These are phyloP conservation scores for roundworm (Caenorhabditis elegans) DNA, from an alignment of 1,140 invertebrate genomes.

Conservation along the genomic window DNA sequence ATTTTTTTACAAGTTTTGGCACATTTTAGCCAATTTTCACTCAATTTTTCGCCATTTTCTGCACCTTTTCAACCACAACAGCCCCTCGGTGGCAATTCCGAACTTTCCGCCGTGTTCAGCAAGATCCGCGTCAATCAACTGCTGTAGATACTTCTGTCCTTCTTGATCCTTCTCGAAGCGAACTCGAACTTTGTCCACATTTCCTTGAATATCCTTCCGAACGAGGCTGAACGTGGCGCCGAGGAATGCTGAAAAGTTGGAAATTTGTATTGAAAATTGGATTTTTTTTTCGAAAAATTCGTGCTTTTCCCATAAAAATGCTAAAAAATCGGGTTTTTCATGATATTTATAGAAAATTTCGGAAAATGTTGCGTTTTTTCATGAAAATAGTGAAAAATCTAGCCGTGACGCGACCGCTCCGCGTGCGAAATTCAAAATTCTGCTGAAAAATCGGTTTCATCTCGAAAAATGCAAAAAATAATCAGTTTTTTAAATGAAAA, in stretches of 20 bases:
- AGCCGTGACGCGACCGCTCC: no score
- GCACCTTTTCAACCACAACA: constrained; percentile 50
- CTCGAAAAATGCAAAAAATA: no score
- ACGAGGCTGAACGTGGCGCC: constrained; percentile 48
- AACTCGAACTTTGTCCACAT: constrained; percentile 45
- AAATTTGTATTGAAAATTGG: neutral
- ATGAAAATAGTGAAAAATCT: no score
- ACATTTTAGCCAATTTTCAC: neutral
- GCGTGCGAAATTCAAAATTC: no score
- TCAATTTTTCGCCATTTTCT: neutral
- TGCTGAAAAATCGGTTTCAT: no score
- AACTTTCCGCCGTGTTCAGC: constrained; percentile 48
- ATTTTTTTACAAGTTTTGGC: neutral
- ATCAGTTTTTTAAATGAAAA: no score
- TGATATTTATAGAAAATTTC: no score
- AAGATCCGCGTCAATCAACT: constrained; percentile 49
- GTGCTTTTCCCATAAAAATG: neutral
- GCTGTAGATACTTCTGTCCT: constrained; percentile 44
- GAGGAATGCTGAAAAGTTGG: constrained; percentile 43
- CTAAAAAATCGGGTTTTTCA: no score
- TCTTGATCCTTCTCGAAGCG: constrained; percentile 44
- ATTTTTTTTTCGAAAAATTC: neutral
- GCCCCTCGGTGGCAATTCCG: constrained; percentile 49
- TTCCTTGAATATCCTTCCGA: constrained; percentile 49
- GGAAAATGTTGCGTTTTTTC: no score